Evolutionary conservation across 2,797 vertebrate species (phyloP).

Genomic region (Danio aesculapii): DNA sequence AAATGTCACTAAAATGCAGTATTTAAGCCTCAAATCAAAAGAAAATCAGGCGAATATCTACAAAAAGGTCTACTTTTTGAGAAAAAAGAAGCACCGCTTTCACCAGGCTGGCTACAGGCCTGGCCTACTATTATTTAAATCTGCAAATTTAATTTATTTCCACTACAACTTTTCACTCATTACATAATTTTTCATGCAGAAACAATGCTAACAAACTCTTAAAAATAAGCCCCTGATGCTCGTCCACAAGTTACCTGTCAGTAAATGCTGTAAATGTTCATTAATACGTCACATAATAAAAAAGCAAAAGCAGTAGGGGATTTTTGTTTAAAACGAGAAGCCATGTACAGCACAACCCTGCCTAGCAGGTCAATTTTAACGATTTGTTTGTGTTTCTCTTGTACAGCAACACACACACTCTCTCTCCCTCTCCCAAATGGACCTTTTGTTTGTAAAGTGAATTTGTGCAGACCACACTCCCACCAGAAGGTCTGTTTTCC

Average conservation of each 20-base stretch:
- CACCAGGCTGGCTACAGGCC: no score
- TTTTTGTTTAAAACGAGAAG: neutral
- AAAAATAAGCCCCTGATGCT: neutral
- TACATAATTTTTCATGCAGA: neutral
- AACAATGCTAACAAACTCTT: neutral
- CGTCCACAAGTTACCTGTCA: neutral
- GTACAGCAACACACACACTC: neutral
- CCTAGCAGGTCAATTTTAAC: conserved; percentile 1
- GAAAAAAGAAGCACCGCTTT: no score
- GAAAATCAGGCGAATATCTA: no score
- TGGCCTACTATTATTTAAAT: neutral
- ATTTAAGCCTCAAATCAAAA: no score
- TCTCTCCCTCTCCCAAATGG: neutral
- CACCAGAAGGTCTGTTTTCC: neutral
- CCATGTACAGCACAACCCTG: neutral
- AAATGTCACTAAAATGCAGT: no score
- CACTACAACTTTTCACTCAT: neutral
- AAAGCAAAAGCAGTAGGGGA: neutral
- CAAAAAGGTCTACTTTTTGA: no score
- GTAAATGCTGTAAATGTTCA: neutral
- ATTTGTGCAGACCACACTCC: no score
- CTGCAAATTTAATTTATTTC: neutral
- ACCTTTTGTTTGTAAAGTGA: neutral
- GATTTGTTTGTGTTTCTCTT: conserved; percentile 14
- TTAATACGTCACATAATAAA: conserved; percentile 8